Percentiles rank a stretch among this genome's conserved stretches.
Evolutionary conservation across 2,888 invertebrate species (phyloP).

Genomic region (Tachina fera): DNA sequence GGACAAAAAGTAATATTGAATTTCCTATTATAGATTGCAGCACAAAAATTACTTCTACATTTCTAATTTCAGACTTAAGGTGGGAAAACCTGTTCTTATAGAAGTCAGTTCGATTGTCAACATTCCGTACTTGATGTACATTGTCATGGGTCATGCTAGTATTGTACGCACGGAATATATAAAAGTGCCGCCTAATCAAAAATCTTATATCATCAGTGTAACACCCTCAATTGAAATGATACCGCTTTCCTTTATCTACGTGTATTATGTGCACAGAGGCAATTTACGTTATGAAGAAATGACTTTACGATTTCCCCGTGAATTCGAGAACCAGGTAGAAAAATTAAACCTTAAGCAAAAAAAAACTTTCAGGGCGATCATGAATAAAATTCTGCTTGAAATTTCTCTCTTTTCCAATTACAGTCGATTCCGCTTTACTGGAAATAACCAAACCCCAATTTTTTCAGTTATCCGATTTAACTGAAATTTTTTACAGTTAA

Average conservation of each 20-base stretch:
- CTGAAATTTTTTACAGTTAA: no score
- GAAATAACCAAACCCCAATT: no score
- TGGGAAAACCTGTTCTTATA: conserved; percentile 37
- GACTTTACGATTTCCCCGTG: conserved; percentile 16
- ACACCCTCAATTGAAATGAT: conserved; percentile 58
- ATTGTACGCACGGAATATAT: conserved; percentile 26
- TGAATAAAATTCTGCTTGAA: no score
- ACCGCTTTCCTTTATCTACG: conserved; percentile 51
- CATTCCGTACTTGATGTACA: conserved; percentile 53
- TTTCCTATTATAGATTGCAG: no score
- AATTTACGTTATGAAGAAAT: conserved; percentile 57
- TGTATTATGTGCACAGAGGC: conserved; percentile 45
- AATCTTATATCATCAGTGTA: conserved; percentile 38
- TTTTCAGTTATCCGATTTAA: no score
- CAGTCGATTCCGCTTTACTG: no score
- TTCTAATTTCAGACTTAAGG: not conserved
- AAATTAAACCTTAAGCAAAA: no score
- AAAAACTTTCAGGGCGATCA: no score
- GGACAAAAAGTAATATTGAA: conserved; percentile 5
- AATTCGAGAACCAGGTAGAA: conserved; percentile 61
- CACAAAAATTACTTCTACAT: conserved; percentile 10
- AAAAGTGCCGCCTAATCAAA: conserved; percentile 33
- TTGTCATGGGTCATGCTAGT: conserved; percentile 46
- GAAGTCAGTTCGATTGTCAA: conserved; percentile 44
- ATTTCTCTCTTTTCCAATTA: no score